Percentiles rank a stretch among this genome's conserved stretches.
Conservation (phyloP, 2,888 invertebrate genomes). For the Crematogaster levior region DNA sequence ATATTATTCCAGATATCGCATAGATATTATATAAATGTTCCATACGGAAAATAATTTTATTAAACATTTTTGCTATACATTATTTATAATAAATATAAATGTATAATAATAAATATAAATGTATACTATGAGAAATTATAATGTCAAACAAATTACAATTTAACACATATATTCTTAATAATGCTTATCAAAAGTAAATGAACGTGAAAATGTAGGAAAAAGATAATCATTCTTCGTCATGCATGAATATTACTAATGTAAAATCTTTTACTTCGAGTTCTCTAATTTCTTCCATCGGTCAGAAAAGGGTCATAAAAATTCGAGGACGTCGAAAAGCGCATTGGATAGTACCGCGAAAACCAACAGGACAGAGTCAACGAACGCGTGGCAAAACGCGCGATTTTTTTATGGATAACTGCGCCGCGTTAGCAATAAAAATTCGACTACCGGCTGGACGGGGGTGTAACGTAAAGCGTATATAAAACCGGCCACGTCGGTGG, state of each 20-base stretch:
- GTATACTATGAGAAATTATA: not conserved
- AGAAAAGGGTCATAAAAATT: conserved; percentile 26
- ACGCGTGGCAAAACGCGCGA: conserved; percentile 49
- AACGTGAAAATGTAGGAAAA: not conserved
- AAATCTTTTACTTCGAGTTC: not conserved
- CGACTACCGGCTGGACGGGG: conserved; percentile 39
- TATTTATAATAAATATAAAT: no score
- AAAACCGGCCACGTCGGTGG: conserved; percentile 74
- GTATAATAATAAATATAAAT: not conserved
- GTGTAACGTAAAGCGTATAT: conserved; percentile 58
- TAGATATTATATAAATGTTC: not conserved
- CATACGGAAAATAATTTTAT: not conserved
- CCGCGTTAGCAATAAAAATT: conserved; percentile 56
- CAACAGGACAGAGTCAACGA: conserved; percentile 40
- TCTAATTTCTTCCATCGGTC: conserved; percentile 11
- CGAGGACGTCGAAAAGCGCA: conserved; percentile 37
- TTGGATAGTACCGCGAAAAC: conserved; percentile 35
- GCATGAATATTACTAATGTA: not conserved
- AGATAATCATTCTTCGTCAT: not conserved
- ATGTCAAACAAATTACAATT: not conserved
- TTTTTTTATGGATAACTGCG: conserved; percentile 59
- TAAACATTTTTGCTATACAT: not conserved
- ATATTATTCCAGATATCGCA: not conserved
- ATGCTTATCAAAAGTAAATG: not conserved
- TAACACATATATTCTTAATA: not conserved